Evolutionary conservation across 2,888 invertebrate species (phyloP), one percentile per base, ranked within the genome.

Genomic region (Balanococcus diminutus): DNA sequence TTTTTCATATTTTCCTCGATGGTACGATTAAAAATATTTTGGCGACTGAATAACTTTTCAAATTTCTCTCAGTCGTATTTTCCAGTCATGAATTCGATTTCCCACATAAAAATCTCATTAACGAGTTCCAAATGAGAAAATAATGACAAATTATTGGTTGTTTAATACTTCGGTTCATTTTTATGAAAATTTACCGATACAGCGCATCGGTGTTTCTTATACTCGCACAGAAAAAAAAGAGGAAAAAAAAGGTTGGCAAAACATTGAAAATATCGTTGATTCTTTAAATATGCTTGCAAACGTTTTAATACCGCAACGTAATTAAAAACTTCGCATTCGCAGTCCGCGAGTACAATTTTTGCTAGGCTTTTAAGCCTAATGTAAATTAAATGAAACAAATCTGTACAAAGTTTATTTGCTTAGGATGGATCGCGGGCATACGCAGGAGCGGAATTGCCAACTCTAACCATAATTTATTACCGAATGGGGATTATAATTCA

Each of bases 401-500:
- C 56, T 56, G 19, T 22, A 56, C 56, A 56, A 56, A 56, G 56
- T 56, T 56, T 56, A 56, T 56, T 56, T 56, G 22, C 56, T 56
- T 22, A 22, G 22, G 56, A 56, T 56, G 56, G 56, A 56, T 56
- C 22, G 56, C 22, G 19, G 56, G 22, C 56, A 5, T 56, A 56
- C 5, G 8, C 56, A 8, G 22, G 5, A 5, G 22, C 4, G 6
- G 22, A 56, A 56, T 22, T 22, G 19, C 56, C 22, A 56, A 56
- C 22, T 42, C 19, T 56, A 56, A 56, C 5, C 9, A 56, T 22
- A 56, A 56, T 56, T 56, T 56, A 56, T 56, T 56, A 22, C 56
- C 56, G 56, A 56, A 56, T 56, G 22, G 22, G 56, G 56, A 56
- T 56, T 56, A 56, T 56, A 56, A 56, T 56, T 56, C 56, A 56